Base-by-base conservation (phyloP, 92 coral and sea anemone species). In the Micromussa lordhowensis region DNA sequence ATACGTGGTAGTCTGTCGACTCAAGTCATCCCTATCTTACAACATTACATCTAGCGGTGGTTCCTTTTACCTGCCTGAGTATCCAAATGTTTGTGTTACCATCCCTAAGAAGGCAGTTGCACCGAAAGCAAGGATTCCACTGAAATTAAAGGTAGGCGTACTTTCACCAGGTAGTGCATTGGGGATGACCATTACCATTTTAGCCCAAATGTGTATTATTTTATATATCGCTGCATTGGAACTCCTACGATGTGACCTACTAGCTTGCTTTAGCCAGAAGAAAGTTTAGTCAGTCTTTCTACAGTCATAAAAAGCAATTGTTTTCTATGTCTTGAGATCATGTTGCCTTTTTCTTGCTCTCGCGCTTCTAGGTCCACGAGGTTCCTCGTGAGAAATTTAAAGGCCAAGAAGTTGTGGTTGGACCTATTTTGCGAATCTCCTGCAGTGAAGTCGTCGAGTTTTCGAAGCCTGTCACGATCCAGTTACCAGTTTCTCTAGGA, bases 1-100 rank as follows among this genome's bases (percentile, higher is more conserved):
- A 8, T 86, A 77, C 35, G 78, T 77, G 3, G 89, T 78, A 3
- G 89, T 86, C 17, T 77, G 66, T 36, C 89, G 89, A 15, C 89
- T 86, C 36, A 74, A 55, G 71, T 2, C 34, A 9, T 86, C 89
- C 32, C 89, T 77, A 1, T 0, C 34, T 29, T 86, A 63, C 68
- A 66, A 24, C 51, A 79, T 86, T 11, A 86, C 89, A 49, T 1
- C 61, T 24, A 66, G 11, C 13, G 84, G 89, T 24, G 84, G 84
- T 12, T 24, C 36, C 5, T 86, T 77, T 40, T 18, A 6, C 70
- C 84, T 75, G 9, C 84, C 89, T 18, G 84, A 86, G 3, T 78
- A 86, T 79, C 84, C 89, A 10, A 6, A 24, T 17, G 76, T 86
- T 1, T 8, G 28, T 59, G 40, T 86, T 31, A 48, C 18, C 5